A percentile compares a stretch with the other conserved stretches of the same genome.
phyloP scores from a whole-genome alignment of 2,797 vertebrate species.

The Eulemur coronatus region DNA sequence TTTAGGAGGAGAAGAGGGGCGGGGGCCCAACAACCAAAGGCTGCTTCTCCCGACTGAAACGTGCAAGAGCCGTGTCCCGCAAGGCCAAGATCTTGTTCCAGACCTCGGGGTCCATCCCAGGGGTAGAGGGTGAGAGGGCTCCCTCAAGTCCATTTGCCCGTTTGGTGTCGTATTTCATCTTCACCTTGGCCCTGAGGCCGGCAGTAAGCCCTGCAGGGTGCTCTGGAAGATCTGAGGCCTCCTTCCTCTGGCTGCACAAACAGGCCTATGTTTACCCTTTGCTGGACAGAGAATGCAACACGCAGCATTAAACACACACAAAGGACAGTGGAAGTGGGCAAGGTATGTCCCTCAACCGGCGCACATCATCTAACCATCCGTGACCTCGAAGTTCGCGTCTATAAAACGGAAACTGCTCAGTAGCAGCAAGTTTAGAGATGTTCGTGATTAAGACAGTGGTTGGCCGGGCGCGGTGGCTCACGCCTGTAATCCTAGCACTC shows the following conservation, averaged over 20 bases:
- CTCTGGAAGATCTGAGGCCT: neutral
- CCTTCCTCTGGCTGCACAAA: neutral
- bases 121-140: neutral
- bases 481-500: too few relatives aligned
- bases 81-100: neutral
- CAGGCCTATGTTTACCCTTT: neutral
- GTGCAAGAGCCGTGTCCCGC: fast-evolving
- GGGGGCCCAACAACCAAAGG: neutral
- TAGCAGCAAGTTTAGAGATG: neutral
- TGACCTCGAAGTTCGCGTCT: neutral
- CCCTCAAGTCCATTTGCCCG: neutral
- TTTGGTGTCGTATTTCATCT: neutral
- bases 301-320: neutral
- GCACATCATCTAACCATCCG: neutral
- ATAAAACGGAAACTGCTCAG: neutral
- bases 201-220: neutral
- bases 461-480: too few relatives aligned
- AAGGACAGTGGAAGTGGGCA: neutral
- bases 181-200: neutral
- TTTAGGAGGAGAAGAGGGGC: neutral
- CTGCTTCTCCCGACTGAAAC: neutral
- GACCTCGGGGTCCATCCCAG: neutral
- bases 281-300: neutral
- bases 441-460: neutral
- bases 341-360: neutral